These are phyloP conservation scores for Petrocephalus sullivani DNA, from an alignment of 2,797 vertebrate species.

Conservation along the genomic window DNA sequence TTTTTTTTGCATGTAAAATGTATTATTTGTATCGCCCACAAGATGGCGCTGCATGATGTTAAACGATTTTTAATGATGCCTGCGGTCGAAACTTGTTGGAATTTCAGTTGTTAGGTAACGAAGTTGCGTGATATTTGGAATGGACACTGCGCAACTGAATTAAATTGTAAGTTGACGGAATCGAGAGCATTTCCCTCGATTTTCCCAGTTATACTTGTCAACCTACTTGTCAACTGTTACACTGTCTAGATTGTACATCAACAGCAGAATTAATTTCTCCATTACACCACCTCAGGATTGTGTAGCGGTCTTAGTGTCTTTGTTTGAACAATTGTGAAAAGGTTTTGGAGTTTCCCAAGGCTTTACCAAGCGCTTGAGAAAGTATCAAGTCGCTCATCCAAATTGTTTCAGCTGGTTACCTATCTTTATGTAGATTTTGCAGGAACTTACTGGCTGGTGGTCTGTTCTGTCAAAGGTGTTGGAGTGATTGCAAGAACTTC, in stretches of 20 bases:
- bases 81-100: not conserved
- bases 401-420: not conserved
- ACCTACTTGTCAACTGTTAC: no score
- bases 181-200: not conserved
- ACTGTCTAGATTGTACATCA: not conserved
- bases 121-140: not conserved
- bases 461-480: not conserved
- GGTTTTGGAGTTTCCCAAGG: not conserved
- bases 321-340: not conserved
- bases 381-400: not conserved
- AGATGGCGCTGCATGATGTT: not conserved
- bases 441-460: not conserved
- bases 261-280: not conserved
- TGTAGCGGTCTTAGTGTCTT: no score
- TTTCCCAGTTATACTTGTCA: not conserved
- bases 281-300: not conserved
- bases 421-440: not conserved
- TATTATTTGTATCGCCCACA: not conserved
- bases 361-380: not conserved
- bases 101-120: not conserved
- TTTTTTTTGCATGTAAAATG: not conserved
- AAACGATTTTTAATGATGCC: not conserved
- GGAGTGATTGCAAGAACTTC: not conserved
- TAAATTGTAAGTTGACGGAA: not conserved
- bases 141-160: not conserved